Evolutionary conservation across 2,888 invertebrate genomes (phyloP).

Genomic region (Eutolmus rufibarbis): DNA sequence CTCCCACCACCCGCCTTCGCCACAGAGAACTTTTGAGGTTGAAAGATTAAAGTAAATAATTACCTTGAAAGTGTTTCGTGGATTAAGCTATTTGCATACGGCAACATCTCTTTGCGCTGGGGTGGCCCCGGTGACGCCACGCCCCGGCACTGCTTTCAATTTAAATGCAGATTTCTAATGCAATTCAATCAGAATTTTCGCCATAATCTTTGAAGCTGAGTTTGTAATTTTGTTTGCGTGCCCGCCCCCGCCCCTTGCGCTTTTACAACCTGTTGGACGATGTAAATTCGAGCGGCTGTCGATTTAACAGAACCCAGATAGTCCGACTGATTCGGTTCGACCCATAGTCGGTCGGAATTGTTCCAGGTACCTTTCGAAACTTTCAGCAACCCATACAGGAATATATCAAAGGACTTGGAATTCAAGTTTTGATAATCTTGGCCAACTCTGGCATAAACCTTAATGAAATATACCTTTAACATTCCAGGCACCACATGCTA

Average conservation of each 20-base stretch:
- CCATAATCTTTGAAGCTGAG: conserved; percentile 39
- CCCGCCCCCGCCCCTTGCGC: neutral
- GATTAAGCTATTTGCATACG: conserved; percentile 47
- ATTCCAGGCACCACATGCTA: neutral
- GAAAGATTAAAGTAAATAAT: conserved; percentile 48
- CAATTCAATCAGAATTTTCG: conserved; percentile 40
- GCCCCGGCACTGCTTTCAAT: conserved; percentile 40
- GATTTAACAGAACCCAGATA: neutral
- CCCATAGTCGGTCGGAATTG: neutral
- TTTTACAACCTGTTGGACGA: conserved; percentile 17
- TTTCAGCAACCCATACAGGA: neutral
- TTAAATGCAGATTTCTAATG: conserved; percentile 47
- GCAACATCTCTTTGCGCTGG: conserved; percentile 14
- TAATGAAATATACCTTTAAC: neutral
- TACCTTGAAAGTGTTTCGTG: conserved; percentile 47
- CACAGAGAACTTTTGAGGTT: conserved; percentile 46
- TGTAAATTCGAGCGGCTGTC: neutral
- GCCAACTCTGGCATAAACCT: neutral
- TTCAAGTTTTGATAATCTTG: neutral
- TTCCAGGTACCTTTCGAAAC: neutral
- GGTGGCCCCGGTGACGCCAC: neutral
- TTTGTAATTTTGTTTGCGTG: conserved; percentile 21
- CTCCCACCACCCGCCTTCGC: conserved; percentile 18
- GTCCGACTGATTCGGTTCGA: neutral
- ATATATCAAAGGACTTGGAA: neutral